phyloP scores from a whole-genome alignment of 2,888 invertebrate genomes.

The Ochlodes sylvanus region DNA sequence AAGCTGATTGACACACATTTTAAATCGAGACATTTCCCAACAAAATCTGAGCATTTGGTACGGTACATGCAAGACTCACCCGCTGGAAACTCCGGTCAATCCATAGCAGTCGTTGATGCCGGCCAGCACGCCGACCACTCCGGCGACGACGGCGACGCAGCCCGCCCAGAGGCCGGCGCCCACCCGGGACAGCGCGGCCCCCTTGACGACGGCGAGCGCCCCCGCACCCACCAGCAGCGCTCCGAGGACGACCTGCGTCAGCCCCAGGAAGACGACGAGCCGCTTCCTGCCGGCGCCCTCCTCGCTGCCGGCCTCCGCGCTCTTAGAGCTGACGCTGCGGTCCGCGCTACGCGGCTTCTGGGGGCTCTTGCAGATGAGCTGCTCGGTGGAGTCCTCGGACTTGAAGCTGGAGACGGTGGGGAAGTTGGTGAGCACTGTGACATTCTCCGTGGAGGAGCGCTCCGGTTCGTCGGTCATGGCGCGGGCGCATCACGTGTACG shows the following conservation, averaged over 20 bases:
- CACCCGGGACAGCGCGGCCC: conserved; percentile 83
- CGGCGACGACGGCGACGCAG: conserved; percentile 86
- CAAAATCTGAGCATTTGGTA: background rate
- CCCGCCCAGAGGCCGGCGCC: conserved; percentile 90
- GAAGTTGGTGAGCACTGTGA: conserved; percentile 56
- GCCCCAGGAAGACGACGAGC: conserved; percentile 82
- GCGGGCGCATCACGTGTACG: conserved; percentile 41
- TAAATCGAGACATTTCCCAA: background rate
- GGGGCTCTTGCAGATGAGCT: conserved; percentile 84
- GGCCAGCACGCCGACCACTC: conserved; percentile 86
- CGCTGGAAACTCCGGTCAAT: conserved; percentile 59
- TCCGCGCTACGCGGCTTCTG: conserved; percentile 63
- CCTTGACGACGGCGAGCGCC: conserved; percentile 86
- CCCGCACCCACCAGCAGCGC: conserved; percentile 87
- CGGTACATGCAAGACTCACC: conserved; percentile 54
- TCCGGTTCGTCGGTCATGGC: conserved; percentile 55
- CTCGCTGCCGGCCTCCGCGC: conserved; percentile 72
- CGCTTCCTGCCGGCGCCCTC: conserved; percentile 51
- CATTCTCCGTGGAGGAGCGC: conserved; percentile 52
- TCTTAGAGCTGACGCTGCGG: conserved; percentile 72
- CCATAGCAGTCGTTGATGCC: conserved; percentile 85
- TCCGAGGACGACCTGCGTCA: conserved; percentile 87
- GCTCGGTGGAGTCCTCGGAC: conserved; percentile 84
- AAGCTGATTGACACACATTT: conserved; percentile 3
- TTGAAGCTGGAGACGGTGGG: conserved; percentile 78